Evolutionary conservation across 2,888 invertebrate species (phyloP).

Genomic region (Timema podura): DNA sequence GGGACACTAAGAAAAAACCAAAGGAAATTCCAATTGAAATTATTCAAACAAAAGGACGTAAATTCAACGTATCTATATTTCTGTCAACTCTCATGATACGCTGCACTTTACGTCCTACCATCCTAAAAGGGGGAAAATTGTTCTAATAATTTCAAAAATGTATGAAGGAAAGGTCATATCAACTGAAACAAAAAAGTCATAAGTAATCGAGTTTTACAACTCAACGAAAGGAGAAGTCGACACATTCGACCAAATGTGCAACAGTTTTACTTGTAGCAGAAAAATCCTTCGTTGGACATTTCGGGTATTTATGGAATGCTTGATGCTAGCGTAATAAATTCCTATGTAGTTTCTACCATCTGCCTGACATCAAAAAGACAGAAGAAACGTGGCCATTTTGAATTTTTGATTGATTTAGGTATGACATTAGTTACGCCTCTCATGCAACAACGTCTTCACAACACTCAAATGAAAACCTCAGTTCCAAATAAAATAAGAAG

Average conservation of each 20-base stretch:
- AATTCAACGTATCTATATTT: too few species aligned
- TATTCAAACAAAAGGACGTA: neutral
- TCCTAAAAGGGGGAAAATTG: slow-evolving; percentile 29
- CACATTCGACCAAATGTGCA: slow-evolving; percentile 35
- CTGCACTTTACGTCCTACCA: slow-evolving; percentile 17
- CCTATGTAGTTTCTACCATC: too few species aligned
- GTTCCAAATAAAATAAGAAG: too few species aligned
- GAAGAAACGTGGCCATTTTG: too few species aligned
- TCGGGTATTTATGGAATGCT: slow-evolving; percentile 34
- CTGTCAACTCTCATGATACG: too few species aligned
- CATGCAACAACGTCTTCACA: too few species aligned
- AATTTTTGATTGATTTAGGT: too few species aligned
- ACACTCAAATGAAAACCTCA: too few species aligned
- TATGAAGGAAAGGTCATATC: slow-evolving; percentile 11
- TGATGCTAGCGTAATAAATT: slow-evolving; percentile 34
- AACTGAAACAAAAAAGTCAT: slow-evolving; percentile 16
- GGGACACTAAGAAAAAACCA: neutral
- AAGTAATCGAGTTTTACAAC: slow-evolving; percentile 35
- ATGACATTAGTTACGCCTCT: too few species aligned
- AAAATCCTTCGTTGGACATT: slow-evolving; percentile 36
- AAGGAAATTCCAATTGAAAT: neutral
- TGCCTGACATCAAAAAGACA: too few species aligned
- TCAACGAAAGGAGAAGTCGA: slow-evolving; percentile 36
- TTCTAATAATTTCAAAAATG: slow-evolving; percentile 30
- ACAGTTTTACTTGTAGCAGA: slow-evolving; percentile 29